Percentiles rank a stretch among this genome's conserved stretches.
Conservation (phyloP, 2,113 vertebrate genomes). For the Leptodactylus fuscus region DNA sequence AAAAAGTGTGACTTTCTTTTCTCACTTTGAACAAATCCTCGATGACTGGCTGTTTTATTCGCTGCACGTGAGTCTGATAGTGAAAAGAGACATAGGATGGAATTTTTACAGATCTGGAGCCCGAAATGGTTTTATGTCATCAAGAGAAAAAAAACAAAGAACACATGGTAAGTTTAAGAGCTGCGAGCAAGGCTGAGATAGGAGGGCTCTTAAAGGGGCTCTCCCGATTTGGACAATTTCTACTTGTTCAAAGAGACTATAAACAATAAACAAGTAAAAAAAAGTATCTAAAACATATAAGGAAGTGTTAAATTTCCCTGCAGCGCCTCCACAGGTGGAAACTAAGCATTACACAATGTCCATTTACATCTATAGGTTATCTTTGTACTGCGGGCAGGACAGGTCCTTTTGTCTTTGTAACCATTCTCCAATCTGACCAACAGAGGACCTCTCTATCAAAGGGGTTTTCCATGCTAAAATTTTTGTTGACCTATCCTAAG, state of each 20-base stretch:
- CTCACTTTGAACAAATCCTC: slow-evolving; percentile 30
- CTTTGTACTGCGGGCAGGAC: no score
- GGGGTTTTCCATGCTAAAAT: no score
- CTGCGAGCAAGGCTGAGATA: neutral
- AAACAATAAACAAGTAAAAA: no score
- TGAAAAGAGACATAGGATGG: neutral
- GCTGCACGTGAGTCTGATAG: neutral
- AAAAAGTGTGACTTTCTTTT: slow-evolving; percentile 35
- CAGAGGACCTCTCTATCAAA: no score
- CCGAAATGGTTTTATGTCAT: neutral
- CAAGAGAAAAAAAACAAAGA: neutral
- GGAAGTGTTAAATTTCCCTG: no score
- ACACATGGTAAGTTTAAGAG: neutral
- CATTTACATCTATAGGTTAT: no score
- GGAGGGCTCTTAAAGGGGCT: neutral
- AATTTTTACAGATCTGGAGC: neutral
- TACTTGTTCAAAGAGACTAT: neutral
- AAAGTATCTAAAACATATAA: no score
- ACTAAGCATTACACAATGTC: no score
- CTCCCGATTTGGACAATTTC: neutral
- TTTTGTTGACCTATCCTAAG: no score
- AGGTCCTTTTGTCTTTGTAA: no score
- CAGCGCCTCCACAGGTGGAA: no score
- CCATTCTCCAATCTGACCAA: no score
- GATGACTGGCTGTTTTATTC: slow-evolving; percentile 23